phyloP scores from a whole-genome alignment of 2,113 vertebrate species.

The Hemibagrus wyckioides region DNA sequence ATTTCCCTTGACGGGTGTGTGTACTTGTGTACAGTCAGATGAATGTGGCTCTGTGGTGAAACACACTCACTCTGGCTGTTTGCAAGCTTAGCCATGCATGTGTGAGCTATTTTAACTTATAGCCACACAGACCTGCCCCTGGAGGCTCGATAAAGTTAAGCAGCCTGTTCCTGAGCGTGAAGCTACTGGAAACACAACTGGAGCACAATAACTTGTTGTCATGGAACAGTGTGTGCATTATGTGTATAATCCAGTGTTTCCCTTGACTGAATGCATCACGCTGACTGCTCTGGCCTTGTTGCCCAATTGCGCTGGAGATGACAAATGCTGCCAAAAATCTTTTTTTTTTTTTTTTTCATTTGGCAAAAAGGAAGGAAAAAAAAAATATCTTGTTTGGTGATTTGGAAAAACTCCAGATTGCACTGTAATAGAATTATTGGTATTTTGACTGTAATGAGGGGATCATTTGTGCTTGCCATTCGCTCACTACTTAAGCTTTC shows the following conservation, averaged over 20 bases:
- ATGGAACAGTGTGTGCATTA: constrained; percentile 25
- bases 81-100: constrained; percentile 65
- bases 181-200: constrained; percentile 27
- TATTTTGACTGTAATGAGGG: constrained; percentile 33
- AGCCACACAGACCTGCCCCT: constrained; percentile 60
- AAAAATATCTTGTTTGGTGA: constrained; percentile 3
- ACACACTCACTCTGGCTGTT: constrained; percentile 65
- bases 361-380: background rate
- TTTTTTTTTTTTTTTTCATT: background rate
- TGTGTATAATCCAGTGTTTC: constrained; percentile 21
- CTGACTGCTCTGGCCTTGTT: constrained; percentile 9
- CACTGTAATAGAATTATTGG: constrained; percentile 25
- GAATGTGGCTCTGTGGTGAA: constrained; percentile 69
- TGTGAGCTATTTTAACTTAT: constrained; percentile 71
- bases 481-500: constrained; percentile 6
- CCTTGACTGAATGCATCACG: constrained; percentile 20
- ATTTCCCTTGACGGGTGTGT: constrained; percentile 66
- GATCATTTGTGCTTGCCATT: constrained; percentile 20
- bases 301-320: constrained; percentile 19
- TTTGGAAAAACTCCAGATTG: constrained; percentile 23
- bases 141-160: constrained; percentile 48
- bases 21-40: constrained; percentile 56
- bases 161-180: constrained; percentile 22
- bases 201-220: constrained; percentile 18
- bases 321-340: background rate